Evolutionary conservation across 2,797 vertebrate genomes (phyloP), one percentile per base, ranked within the genome.

Genomic region (Enoplosus armatus): DNA sequence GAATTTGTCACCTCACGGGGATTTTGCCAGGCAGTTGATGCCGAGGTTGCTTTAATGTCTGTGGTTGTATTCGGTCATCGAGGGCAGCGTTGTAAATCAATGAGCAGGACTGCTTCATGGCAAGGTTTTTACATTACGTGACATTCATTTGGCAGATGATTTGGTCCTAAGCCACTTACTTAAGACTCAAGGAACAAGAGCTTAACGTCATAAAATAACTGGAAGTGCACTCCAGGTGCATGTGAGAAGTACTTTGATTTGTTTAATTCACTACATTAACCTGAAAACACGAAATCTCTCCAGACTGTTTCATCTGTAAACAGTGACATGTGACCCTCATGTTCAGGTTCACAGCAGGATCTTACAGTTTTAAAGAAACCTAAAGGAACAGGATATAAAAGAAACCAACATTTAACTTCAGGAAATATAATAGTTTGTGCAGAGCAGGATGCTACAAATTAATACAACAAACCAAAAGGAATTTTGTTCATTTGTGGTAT

Each of bases 11-110:
- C 24, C 26, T 20, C 14, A 5, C 0, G 1, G 56, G 22, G 35
- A 43, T 59, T 59, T 50, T 14, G 18, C n/a, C 24, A 3, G 7
- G 24, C 11, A 22, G 41, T 31, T 67, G 27, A n/a, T 50, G 26
- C 71, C 15, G 50, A 65, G 51, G 39, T 7, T 7, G 3, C 53
- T 31, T 51, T 51, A 55, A 48, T 48, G 54, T 24, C 0, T 66
- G 50, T 0, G 61, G 0, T 6, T 53, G 11, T n/a, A 0, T 9
- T 1, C 0, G 39, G 72, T 72, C 48, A 27, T 3, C 0, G 48
- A 75, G 70, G 43, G 16, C 61, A 33, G 0, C 0, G 33, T 0
- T 68, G 53, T 10, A 47, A 22, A 63, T 24, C 43, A 29, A 9
- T 51, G 24, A 65, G 29, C 48, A 1, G 33, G 11, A 10, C 27